Percentiles rank a stretch among this genome's conserved stretches.
Evolutionary conservation across 2,797 vertebrate genomes (phyloP).

Genomic region (Agapornis canus): DNA sequence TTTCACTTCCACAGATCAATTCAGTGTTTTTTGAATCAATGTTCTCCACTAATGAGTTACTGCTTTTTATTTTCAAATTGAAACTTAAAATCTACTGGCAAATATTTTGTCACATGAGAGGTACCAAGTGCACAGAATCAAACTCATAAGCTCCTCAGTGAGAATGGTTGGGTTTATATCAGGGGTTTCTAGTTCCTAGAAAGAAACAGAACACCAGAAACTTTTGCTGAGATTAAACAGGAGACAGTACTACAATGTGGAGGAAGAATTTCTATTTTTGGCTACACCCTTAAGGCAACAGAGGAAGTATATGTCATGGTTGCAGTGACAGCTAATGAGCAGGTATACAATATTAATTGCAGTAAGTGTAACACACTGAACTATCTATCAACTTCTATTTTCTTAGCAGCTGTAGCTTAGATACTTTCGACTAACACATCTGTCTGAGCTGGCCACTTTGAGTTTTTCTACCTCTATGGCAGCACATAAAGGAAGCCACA

Average conservation of each 20-base stretch:
- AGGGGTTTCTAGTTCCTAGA: not conserved
- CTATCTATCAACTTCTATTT: constrained; percentile 63
- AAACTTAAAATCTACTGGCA: constrained; percentile 1
- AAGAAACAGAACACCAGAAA: constrained; percentile 1
- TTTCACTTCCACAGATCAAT: not conserved
- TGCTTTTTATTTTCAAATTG: constrained; percentile 38
- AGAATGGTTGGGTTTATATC: not conserved
- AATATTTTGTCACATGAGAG: not conserved
- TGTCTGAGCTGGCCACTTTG: not conserved
- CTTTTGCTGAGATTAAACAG: constrained; percentile 39
- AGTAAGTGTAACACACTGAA: constrained; percentile 56
- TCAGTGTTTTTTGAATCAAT: not conserved
- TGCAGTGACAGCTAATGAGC: constrained; percentile 71
- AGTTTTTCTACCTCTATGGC: not conserved
- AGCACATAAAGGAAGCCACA: not conserved
- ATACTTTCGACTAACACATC: not conserved
- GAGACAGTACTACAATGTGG: not conserved
- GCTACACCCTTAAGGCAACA: constrained; percentile 60
- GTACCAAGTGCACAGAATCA: not conserved
- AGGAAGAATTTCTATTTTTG: constrained; percentile 59
- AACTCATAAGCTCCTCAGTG: not conserved
- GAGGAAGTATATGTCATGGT: constrained; percentile 31
- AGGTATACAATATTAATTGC: constrained; percentile 74
- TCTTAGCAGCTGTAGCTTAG: not conserved
- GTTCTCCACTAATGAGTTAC: not conserved